Evolutionary conservation across 2,113 vertebrate genomes (phyloP).

Genomic region (Microtus richardsoni): DNA sequence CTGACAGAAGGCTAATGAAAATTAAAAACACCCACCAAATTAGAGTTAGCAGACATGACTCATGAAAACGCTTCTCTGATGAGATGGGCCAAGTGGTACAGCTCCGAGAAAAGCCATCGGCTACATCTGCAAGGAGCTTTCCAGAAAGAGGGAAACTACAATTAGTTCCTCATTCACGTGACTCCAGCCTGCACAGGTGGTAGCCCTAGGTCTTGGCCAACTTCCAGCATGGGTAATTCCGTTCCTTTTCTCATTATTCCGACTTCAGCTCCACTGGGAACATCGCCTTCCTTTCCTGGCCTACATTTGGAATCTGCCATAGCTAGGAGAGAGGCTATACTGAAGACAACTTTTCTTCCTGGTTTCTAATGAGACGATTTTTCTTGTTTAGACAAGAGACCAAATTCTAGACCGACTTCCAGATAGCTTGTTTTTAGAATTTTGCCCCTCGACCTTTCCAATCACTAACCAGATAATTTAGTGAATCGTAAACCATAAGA

Average conservation of each 20-base stretch:
- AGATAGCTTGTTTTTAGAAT: slow-evolving; percentile 20
- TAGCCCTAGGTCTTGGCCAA: slow-evolving; percentile 26
- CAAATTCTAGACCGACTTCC: neutral
- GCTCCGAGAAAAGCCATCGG: neutral
- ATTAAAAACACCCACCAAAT: neutral
- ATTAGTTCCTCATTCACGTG: neutral
- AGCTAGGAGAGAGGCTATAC: neutral
- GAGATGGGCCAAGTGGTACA: neutral
- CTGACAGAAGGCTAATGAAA: neutral
- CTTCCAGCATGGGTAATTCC: slow-evolving; percentile 62
- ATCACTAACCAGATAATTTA: slow-evolving; percentile 37
- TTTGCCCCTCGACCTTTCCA: neutral
- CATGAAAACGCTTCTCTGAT: neutral
- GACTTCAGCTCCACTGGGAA: neutral
- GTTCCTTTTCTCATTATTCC: neutral
- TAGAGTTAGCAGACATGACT: neutral
- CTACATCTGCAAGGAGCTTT: neutral
- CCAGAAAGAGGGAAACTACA: slow-evolving; percentile 15
- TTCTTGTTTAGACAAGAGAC: slow-evolving; percentile 14
- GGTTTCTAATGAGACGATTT: slow-evolving; percentile 5
- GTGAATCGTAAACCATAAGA: neutral
- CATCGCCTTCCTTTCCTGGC: neutral
- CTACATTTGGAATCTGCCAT: slow-evolving; percentile 16
- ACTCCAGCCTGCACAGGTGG: neutral
- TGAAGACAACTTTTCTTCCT: neutral